Evolutionary conservation across 2,113 vertebrate genomes (phyloP).

Genomic region (Proteles cristata): DNA sequence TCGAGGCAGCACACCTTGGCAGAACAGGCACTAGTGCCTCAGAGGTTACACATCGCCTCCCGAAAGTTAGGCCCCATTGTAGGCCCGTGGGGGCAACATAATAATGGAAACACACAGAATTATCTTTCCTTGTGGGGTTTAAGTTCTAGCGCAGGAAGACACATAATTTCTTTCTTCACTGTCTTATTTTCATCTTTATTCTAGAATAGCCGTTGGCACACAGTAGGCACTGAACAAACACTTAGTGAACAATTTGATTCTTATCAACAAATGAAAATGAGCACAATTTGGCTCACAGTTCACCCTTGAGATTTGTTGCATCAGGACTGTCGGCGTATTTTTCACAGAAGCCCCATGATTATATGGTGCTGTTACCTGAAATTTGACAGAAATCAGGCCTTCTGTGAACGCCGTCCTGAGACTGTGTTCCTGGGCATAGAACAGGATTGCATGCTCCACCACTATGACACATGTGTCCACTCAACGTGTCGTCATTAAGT

Average conservation of each 20-base stretch:
- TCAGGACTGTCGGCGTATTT: not conserved
- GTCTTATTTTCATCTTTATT: not conserved
- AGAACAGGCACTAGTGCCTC: rapidly evolving
- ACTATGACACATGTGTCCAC: not conserved
- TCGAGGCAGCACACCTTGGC: not conserved
- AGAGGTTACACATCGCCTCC: not conserved
- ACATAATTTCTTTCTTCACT: not conserved
- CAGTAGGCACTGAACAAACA: not conserved
- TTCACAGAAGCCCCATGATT: not conserved
- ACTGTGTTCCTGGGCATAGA: not conserved
- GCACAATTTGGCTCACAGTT: not conserved
- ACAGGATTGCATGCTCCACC: not conserved
- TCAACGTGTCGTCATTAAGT: not conserved
- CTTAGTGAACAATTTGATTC: not conserved
- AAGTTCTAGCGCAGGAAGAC: not conserved
- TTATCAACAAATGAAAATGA: not conserved
- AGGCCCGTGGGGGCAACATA: too few species aligned
- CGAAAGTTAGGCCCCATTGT: not conserved
- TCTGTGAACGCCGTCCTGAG: not conserved
- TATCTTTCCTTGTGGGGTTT: not conserved
- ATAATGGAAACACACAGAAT: not conserved
- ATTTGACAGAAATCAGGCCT: not conserved
- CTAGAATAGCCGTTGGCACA: not conserved
- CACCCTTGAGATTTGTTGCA: not conserved
- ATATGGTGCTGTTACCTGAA: not conserved